These are phyloP conservation scores for Empis livida DNA, from an alignment of 2,888 invertebrate species.

Conservation along the genomic window DNA sequence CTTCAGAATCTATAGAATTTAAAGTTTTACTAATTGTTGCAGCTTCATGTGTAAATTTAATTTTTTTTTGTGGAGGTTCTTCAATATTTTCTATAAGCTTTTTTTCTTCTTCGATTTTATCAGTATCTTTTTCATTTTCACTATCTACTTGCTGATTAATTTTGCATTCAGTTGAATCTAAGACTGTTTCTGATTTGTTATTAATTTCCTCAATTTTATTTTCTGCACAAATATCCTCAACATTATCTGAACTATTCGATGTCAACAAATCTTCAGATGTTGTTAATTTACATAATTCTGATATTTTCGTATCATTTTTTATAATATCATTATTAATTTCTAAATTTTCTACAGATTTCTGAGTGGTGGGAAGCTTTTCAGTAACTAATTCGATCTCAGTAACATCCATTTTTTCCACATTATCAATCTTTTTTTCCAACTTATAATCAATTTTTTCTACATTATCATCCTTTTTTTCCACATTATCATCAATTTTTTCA, in stretches of 20 bases:
- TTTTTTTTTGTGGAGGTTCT: not conserved
- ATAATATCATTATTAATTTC: conserved; percentile 1
- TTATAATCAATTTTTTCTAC: too few species aligned
- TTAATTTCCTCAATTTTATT: not conserved
- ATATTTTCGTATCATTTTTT: conserved; percentile 1
- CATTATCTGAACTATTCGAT: conserved; percentile 29
- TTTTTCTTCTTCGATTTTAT: conserved; percentile 3
- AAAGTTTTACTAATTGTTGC: conserved; percentile 6
- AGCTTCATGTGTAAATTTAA: not conserved
- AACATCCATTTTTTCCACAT: not conserved
- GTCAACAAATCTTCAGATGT: conserved; percentile 9
- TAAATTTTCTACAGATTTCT: not conserved
- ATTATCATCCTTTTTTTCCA: not conserved
- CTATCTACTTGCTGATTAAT: not conserved
- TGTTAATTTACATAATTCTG: conserved; percentile 4
- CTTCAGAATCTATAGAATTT: not conserved
- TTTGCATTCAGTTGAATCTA: conserved; percentile 3
- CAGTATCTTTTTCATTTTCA: conserved; percentile 3
- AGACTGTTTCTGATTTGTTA: not conserved
- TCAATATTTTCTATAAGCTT: conserved; percentile 3
- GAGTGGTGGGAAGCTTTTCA: conserved; percentile 2
- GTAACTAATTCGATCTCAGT: not conserved
- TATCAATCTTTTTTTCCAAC: too few species aligned
- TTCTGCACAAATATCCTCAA: conserved; percentile 24
- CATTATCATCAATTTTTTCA: not conserved